Evolutionary conservation across 2,888 invertebrate species (phyloP).

Genomic region (Idaea biselata): DNA sequence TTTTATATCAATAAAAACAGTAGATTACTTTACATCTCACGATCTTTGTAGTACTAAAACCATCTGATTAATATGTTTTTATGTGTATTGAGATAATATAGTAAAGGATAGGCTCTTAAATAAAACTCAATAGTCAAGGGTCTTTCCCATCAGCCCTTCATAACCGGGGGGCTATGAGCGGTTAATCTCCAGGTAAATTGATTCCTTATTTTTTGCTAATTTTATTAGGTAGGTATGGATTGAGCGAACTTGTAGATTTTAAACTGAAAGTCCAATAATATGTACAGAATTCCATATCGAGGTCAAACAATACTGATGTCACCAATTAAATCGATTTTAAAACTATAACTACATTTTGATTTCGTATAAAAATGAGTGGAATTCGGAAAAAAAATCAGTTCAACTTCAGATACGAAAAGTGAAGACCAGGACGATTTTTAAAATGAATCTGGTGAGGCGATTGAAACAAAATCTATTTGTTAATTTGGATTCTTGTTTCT

Average conservation of each 20-base stretch:
- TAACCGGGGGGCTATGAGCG: too few species aligned
- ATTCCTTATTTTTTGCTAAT: too few species aligned
- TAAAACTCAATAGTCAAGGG: too few species aligned
- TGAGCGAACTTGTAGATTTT: too few species aligned
- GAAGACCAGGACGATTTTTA: constrained; percentile 21
- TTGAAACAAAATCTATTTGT: constrained; percentile 6
- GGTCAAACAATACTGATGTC: constrained; percentile 42
- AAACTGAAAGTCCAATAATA: neutral
- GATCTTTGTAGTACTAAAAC: neutral
- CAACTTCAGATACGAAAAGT: constrained; percentile 27
- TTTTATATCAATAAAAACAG: neutral
- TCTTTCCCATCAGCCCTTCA: too few species aligned
- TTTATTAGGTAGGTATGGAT: too few species aligned
- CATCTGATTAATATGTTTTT: neutral
- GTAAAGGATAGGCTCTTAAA: too few species aligned
- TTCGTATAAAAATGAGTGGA: constrained; percentile 51
- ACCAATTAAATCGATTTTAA: constrained; percentile 42
- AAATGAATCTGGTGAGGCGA: constrained; percentile 54
- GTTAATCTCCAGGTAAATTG: too few species aligned
- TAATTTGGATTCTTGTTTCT: too few species aligned
- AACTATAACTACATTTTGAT: constrained; percentile 37
- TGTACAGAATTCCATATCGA: constrained; percentile 33
- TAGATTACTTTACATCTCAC: neutral
- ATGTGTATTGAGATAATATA: neutral
- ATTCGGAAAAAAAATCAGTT: constrained; percentile 38